These are phyloP conservation scores for Triops longicaudatus DNA, from an alignment of 1,140 invertebrate genomes.

Conservation along the genomic window DNA sequence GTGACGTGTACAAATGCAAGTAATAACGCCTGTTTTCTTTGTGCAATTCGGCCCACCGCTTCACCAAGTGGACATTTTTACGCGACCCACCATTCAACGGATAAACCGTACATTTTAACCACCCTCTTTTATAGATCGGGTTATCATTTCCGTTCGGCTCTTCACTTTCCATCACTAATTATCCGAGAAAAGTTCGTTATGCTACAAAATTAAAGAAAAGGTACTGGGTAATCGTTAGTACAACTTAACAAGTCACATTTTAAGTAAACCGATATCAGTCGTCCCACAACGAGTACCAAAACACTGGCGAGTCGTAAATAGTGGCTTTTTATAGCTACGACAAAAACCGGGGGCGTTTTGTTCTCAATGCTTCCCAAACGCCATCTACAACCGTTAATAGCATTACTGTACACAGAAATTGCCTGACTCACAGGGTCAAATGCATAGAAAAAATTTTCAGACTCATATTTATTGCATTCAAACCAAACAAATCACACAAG, in stretches of 20 bases:
- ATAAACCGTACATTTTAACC: not conserved
- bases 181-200: not conserved
- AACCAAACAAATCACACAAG: not conserved
- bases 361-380: too few species aligned
- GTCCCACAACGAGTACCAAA: too few species aligned
- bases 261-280: too few species aligned
- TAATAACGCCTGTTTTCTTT: not conserved
- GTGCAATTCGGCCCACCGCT: not conserved
- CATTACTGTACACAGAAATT: not conserved
- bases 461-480: slow-evolving; percentile 1
- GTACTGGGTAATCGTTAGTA: not conserved
- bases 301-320: too few species aligned
- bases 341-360: too few species aligned
- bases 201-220: not conserved
- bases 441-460: not conserved
- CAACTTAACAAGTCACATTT: too few species aligned
- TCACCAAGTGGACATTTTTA: not conserved
- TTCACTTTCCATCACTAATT: not conserved
- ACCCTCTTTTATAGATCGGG: not conserved
- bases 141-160: not conserved
- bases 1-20: not conserved
- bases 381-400: too few species aligned
- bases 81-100: not conserved
- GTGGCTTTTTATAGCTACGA: too few species aligned
- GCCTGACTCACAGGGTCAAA: not conserved